Evolutionary conservation across 2,113 vertebrate genomes (phyloP), one percentile per base, ranked within the genome.

Genomic region (Elephas maximus): DNA sequence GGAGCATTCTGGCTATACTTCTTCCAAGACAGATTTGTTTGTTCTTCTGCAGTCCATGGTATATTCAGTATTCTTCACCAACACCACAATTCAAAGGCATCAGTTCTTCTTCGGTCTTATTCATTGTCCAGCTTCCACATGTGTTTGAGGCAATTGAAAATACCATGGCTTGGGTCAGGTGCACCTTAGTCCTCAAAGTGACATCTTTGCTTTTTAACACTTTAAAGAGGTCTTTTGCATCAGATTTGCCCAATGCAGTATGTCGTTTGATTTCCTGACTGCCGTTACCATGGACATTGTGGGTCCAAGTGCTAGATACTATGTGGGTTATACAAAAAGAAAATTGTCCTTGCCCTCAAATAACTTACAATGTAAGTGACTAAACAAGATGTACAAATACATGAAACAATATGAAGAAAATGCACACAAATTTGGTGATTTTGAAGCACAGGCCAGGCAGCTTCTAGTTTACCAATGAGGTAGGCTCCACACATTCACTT

Each of bases 261-360:
- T 69, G 30, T 33, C 8, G 10, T 18, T 73, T n/a, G 15, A 73
- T 37, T 73, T 73, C n/a, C 20, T 73, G 60, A 62, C 33, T 73
- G n/a, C 17, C 37, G 17, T 17, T 73, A 37, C 33, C 33, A 37
- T 30, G 33, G n/a, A 17, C 33, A 33, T 73, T 73, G 6, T 73
- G 18, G 33, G 20, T 73, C 69, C 18, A 73, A 73, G 69, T n/a
- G 53, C 63, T 93, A 86, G 44, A 69, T 82, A 91, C 26, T 82
- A 28, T 91, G 3, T 86, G 44, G 62, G 28, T 93, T 88, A 79
- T 86, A 94, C 44, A 91, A 90, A 45, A 74, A 79, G 48, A 93
- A 69, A 94, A 57, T 57, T 57, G 15, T 12, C 53, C 53, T 57
- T 57, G 53, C 53, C 53, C 15, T 57, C 15, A 57, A 57, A 4